Percentiles rank a stretch among this genome's conserved stretches.
phyloP scores from a whole-genome alignment of 2,888 invertebrate species.

The Ametastegia equiseti region DNA sequence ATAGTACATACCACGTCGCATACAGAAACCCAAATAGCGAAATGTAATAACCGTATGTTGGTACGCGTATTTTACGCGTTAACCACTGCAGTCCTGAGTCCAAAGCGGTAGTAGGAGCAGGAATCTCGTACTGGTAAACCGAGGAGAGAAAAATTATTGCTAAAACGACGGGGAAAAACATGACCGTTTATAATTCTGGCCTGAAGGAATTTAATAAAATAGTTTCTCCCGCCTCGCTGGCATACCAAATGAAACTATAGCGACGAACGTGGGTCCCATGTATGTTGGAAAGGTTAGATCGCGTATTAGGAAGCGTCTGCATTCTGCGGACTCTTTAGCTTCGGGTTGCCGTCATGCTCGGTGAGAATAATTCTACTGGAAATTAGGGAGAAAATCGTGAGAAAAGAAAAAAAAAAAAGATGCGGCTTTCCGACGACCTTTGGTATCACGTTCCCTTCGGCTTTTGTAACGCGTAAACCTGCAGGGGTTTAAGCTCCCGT shows the following conservation, averaged over 20 bases:
- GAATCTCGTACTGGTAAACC: constrained; percentile 13
- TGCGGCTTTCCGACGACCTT: no score
- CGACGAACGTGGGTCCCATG: not conserved
- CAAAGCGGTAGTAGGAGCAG: not conserved
- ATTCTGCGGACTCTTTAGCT: no score
- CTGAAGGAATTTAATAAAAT: constrained; percentile 22
- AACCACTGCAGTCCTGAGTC: not conserved
- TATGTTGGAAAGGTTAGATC: no score
- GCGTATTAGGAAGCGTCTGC: no score
- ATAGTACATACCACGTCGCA: not conserved
- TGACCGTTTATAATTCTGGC: constrained; percentile 14
- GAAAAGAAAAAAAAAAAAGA: constrained; percentile 6
- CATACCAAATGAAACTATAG: not conserved
- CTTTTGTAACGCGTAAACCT: not conserved
- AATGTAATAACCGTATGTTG: constrained; percentile 1
- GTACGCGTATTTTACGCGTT: not conserved
- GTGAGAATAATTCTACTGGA: no score
- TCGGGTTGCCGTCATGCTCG: no score
- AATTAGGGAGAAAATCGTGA: not conserved
- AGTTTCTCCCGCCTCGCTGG: not conserved
- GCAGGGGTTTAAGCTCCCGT: not conserved
- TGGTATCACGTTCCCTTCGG: not conserved
- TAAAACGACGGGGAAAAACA: constrained; percentile 15
- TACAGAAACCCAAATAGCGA: not conserved
- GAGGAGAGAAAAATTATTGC: not conserved